A percentile compares a stretch with the other conserved stretches of the same genome.
Evolutionary conservation across 2,797 vertebrate genomes (phyloP).

Genomic region (Apodemus agrarius): DNA sequence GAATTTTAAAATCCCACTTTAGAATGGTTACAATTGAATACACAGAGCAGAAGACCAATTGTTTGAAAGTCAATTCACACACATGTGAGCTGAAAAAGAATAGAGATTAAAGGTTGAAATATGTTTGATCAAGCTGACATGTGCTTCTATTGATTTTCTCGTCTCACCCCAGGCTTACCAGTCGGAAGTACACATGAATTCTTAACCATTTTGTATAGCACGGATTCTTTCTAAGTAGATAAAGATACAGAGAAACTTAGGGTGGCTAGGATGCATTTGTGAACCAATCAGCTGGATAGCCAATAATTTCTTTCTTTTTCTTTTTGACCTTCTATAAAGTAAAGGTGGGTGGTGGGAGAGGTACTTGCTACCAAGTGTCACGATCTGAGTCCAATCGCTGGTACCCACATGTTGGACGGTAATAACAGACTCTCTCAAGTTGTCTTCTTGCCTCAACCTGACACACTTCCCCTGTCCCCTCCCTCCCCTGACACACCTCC

Average conservation of each 20-base stretch:
- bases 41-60: not conserved
- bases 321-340: not conserved
- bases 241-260: not conserved
- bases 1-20: conserved; percentile 34
- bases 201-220: not conserved
- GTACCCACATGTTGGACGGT: not conserved
- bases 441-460: not conserved
- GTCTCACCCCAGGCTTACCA: not conserved
- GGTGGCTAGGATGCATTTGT: not conserved
- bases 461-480: not conserved
- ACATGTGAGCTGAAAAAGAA: not conserved
- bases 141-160: not conserved
- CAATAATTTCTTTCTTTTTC: not conserved
- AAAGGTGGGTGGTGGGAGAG: no score
- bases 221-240: not conserved
- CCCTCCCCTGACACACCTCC: no score
- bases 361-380: no score
- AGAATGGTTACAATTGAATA: not conserved
- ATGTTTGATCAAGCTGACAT: conserved; percentile 11
- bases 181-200: not conserved
- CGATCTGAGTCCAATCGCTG: not conserved
- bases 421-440: not conserved
- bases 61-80: conserved; percentile 5
- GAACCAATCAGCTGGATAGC: not conserved
- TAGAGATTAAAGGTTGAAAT: conserved; percentile 44